phyloP scores from a whole-genome alignment of 37 sponge, comb jelly and placozoan genomes.

The Spongilla lacustris region DNA sequence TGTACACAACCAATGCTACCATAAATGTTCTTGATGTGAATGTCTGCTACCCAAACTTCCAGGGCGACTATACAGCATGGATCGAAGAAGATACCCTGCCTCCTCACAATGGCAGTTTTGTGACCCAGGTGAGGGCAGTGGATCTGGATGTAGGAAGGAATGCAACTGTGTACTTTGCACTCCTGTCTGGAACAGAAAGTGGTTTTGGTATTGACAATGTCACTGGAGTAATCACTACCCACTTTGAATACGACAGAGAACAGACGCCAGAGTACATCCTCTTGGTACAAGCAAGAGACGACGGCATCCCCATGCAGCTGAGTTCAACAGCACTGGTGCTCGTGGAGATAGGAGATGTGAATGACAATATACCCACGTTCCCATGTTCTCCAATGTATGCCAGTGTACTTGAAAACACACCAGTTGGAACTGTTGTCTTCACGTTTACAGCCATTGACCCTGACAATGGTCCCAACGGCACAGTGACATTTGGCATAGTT shows the following conservation, averaged over 20 bases:
- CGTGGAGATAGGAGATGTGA: slow-evolving; percentile 69
- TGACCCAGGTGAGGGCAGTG: slow-evolving; percentile 38
- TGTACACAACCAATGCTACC: slow-evolving; percentile 31
- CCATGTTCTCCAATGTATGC: slow-evolving; percentile 51
- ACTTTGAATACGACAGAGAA: slow-evolving; percentile 45
- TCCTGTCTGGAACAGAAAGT: slow-evolving; percentile 6
- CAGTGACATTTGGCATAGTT: slow-evolving; percentile 22
- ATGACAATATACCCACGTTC: slow-evolving; percentile 80
- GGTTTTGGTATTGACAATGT: slow-evolving; percentile 49
- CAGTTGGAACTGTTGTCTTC: slow-evolving; percentile 38
- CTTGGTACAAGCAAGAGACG: slow-evolving; percentile 53
- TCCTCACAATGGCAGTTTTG: slow-evolving; percentile 27
- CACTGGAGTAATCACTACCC: slow-evolving; percentile 52
- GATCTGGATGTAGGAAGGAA: slow-evolving; percentile 62
- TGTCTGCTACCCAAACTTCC: slow-evolving; percentile 51
- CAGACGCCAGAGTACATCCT: slow-evolving; percentile 8
- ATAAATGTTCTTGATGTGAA: slow-evolving; percentile 51
- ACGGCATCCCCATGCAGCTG: slow-evolving; percentile 28
- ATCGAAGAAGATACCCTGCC: slow-evolving; percentile 49
- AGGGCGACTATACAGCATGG: not conserved
- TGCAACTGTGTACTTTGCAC: slow-evolving; percentile 39
- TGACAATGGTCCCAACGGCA: slow-evolving; percentile 58
- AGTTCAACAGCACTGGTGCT: slow-evolving; percentile 28
- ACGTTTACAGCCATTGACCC: slow-evolving; percentile 47
- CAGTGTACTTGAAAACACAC: slow-evolving; percentile 58